A percentile compares a stretch with the other conserved stretches of the same genome.
Evolutionary conservation across 2,113 vertebrate species (phyloP).

Genomic region (Otolemur garnettii): DNA sequence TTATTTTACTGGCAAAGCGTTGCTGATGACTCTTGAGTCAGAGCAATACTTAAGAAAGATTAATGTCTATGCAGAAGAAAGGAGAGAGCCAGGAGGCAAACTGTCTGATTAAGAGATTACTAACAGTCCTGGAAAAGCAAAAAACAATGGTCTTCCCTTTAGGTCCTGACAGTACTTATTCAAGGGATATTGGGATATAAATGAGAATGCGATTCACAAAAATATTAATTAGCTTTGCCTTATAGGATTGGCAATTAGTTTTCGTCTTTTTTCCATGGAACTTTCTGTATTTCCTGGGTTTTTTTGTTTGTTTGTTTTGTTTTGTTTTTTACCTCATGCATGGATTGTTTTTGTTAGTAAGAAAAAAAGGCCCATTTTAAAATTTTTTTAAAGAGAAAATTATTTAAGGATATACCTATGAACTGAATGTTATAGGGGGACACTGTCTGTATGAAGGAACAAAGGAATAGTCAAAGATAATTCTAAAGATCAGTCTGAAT

Average conservation of each 20-base stretch:
- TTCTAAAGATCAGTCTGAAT: slow-evolving; percentile 48
- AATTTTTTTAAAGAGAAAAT: slow-evolving; percentile 32
- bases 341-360: slow-evolving; percentile 37
- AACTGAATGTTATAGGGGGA: not conserved
- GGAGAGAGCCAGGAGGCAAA: not conserved
- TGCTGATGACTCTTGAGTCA: not conserved
- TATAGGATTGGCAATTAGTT: not conserved
- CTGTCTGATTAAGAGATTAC: not conserved
- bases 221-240: not conserved
- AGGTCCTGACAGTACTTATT: not conserved
- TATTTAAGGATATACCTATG: not conserved
- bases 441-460: not conserved
- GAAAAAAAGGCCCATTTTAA: not conserved
- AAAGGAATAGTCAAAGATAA: slow-evolving; percentile 44
- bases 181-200: not conserved
- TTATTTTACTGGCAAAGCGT: slow-evolving; percentile 10
- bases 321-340: not conserved
- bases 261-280: not conserved
- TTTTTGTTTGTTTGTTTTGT: not conserved
- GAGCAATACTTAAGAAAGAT: not conserved
- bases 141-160: not conserved
- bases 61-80: not conserved
- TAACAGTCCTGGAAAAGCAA: not conserved
- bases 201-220: not conserved
- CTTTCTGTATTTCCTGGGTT: not conserved